Evolutionary conservation across 2,888 invertebrate species (phyloP).

Genomic region (Polydrusus pterygomalis): DNA sequence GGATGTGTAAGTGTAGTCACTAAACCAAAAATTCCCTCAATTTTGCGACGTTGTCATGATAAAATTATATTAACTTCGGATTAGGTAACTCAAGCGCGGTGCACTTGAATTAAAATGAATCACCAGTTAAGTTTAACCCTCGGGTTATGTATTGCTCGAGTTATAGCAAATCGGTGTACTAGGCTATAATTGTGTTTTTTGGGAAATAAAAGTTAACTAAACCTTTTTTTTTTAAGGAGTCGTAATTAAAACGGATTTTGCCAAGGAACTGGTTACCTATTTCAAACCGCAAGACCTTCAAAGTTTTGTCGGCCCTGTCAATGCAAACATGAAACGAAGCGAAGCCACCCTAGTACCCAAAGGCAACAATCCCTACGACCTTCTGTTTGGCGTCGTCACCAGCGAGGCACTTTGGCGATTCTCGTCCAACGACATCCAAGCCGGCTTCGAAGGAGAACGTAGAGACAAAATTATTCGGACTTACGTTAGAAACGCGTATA

Average conservation of each 20-base stretch:
- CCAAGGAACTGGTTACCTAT: slow-evolving; percentile 85
- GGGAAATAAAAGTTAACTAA: neutral
- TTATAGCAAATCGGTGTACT: too few species aligned
- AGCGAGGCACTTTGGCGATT: slow-evolving; percentile 95
- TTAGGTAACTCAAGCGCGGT: too few species aligned
- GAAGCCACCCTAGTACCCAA: slow-evolving; percentile 77
- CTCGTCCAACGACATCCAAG: slow-evolving; percentile 86
- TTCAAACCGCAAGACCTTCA: slow-evolving; percentile 80
- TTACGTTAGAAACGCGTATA: slow-evolving; percentile 95
- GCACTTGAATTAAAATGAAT: too few species aligned
- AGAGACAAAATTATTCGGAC: slow-evolving; percentile 91
- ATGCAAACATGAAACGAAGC: slow-evolving; percentile 77
- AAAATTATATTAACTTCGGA: too few species aligned
- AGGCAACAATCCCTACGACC: slow-evolving; percentile 83
- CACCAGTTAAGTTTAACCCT: too few species aligned
- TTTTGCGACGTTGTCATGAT: too few species aligned
- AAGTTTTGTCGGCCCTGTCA: slow-evolving; percentile 77
- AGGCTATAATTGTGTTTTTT: too few species aligned
- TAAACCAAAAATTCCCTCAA: too few species aligned
- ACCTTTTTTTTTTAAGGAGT: slow-evolving; percentile 76
- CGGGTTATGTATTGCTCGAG: too few species aligned
- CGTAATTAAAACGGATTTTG: slow-evolving; percentile 91
- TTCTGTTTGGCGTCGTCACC: slow-evolving; percentile 93
- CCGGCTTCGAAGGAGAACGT: slow-evolving; percentile 91
- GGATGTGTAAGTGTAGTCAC: too few species aligned